Evolutionary conservation across 92 coral and sea anemone genomes (phyloP).

Genomic region (Epizoanthus rinbou): DNA sequence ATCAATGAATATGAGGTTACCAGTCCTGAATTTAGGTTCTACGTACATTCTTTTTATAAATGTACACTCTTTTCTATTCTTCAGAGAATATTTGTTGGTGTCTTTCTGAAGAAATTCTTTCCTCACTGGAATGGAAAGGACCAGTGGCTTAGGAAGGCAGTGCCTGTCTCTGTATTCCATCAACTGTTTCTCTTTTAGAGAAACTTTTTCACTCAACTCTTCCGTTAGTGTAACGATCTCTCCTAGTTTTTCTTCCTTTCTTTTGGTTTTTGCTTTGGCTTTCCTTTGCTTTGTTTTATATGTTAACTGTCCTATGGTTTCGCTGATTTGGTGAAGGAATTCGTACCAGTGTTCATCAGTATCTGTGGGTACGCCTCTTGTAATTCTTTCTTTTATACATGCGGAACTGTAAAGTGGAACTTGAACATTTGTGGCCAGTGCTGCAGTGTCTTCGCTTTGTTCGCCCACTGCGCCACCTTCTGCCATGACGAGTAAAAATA

Average conservation of each 20-base stretch:
- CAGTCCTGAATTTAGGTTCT: slow-evolving; percentile 62
- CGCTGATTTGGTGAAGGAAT: slow-evolving; percentile 35
- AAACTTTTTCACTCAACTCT: slow-evolving; percentile 8
- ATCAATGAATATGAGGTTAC: slow-evolving; percentile 61
- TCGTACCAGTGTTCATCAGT: slow-evolving; percentile 32
- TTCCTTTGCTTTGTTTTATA: slow-evolving; percentile 6
- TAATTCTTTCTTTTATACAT: slow-evolving; percentile 12
- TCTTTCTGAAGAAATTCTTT: slow-evolving; percentile 40
- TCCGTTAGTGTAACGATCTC: slow-evolving; percentile 12
- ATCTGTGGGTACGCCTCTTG: not conserved
- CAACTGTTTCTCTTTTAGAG: not conserved
- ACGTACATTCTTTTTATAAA: slow-evolving; percentile 11
- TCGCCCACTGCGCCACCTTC: not conserved
- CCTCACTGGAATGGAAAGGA: slow-evolving; percentile 1
- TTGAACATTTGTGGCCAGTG: not conserved
- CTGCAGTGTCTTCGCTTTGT: not conserved
- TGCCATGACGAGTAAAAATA: slow-evolving; percentile 1
- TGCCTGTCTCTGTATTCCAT: slow-evolving; percentile 5
- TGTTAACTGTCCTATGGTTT: slow-evolving; percentile 1
- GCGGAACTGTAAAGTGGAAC: slow-evolving; percentile 17
- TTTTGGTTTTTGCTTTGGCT: slow-evolving; percentile 12
- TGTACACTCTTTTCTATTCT: slow-evolving; percentile 43
- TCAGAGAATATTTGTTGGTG: slow-evolving; percentile 51
- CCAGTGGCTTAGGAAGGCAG: slow-evolving; percentile 1
- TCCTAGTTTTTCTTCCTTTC: slow-evolving; percentile 2